These are phyloP conservation scores for Bombus sibiricus DNA, from an alignment of 1,140 invertebrate genomes.

Conservation along the genomic window DNA sequence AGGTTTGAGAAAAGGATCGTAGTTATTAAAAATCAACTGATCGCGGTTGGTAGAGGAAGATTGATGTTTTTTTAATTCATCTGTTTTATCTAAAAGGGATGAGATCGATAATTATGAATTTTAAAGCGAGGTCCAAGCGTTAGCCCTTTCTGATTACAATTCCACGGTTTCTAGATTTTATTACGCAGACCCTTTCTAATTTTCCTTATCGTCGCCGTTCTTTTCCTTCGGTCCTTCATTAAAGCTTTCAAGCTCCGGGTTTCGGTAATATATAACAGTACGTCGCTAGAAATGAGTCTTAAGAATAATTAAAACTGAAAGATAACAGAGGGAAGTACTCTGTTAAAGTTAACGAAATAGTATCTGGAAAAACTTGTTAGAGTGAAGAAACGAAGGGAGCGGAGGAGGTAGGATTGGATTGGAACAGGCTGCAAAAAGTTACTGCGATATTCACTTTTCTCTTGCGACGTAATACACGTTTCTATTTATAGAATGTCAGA, in stretches of 20 bases:
- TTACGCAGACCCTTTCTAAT: neutral
- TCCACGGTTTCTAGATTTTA: neutral
- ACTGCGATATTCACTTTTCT: neutral
- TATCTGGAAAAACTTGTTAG: neutral
- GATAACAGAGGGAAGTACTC: neutral
- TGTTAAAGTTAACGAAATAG: conserved; percentile 11
- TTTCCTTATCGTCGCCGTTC: neutral
- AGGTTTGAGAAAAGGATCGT: too few species aligned
- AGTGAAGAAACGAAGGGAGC: too few species aligned
- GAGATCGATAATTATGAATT: too few species aligned
- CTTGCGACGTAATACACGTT: neutral
- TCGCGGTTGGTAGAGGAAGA: neutral
- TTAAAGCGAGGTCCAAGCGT: too few species aligned
- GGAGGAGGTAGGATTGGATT: too few species aligned
- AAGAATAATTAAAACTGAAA: neutral
- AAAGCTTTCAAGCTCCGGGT: neutral
- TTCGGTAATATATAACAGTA: conserved; percentile 6
- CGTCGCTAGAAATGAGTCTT: neutral
- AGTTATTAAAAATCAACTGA: neutral
- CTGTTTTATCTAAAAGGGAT: too few species aligned
- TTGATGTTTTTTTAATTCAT: neutral
- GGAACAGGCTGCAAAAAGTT: too few species aligned
- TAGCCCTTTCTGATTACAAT: neutral
- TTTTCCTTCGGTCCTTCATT: neutral
- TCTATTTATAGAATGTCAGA: neutral